Percentiles rank a stretch among this genome's conserved stretches.
Conservation (phyloP, 2,888 invertebrate species). For the Marasmarcha lunaedactyla region DNA sequence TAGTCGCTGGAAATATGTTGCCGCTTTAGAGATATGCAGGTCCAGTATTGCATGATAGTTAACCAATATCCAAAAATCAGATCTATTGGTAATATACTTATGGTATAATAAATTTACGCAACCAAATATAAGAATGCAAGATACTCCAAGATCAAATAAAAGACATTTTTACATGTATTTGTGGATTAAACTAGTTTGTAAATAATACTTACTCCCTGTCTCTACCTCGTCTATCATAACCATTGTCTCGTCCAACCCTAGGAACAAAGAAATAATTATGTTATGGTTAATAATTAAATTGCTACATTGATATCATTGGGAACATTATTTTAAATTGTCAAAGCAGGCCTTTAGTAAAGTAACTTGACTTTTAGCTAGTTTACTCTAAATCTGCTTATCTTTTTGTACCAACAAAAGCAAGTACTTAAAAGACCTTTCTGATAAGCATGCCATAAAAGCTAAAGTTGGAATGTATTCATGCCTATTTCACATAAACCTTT, state of each 20-base stretch:
- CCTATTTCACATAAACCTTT: slow-evolving; percentile 1
- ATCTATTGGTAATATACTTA: too few species aligned
- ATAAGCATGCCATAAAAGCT: slow-evolving; percentile 19
- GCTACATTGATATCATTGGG: too few species aligned
- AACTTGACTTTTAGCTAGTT: slow-evolving; percentile 27
- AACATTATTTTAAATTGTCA: slow-evolving; percentile 22
- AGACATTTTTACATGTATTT: too few species aligned
- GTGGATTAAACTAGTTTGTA: too few species aligned
- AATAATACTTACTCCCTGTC: slow-evolving; percentile 67
- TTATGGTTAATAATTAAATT: too few species aligned
- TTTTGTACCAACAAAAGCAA: slow-evolving; percentile 43
- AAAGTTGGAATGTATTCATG: too few species aligned
- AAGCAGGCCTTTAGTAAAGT: slow-evolving; percentile 55
- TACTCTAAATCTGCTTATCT: slow-evolving; percentile 46
- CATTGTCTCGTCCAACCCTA: slow-evolving; percentile 59
- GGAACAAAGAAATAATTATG: slow-evolving; percentile 30
- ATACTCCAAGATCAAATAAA: too few species aligned
- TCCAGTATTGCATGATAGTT: too few species aligned
- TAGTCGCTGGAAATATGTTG: slow-evolving; percentile 31
- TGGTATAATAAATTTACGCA: too few species aligned
- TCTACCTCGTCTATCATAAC: slow-evolving; percentile 54
- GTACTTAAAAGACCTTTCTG: slow-evolving; percentile 3
- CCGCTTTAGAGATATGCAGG: background rate
- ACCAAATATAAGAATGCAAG: too few species aligned
- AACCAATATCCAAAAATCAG: too few species aligned